Evolutionary conservation across 2,113 vertebrate genomes (phyloP), one percentile per base, ranked within the genome.

Genomic region (Oxygymnocypris stewartii): DNA sequence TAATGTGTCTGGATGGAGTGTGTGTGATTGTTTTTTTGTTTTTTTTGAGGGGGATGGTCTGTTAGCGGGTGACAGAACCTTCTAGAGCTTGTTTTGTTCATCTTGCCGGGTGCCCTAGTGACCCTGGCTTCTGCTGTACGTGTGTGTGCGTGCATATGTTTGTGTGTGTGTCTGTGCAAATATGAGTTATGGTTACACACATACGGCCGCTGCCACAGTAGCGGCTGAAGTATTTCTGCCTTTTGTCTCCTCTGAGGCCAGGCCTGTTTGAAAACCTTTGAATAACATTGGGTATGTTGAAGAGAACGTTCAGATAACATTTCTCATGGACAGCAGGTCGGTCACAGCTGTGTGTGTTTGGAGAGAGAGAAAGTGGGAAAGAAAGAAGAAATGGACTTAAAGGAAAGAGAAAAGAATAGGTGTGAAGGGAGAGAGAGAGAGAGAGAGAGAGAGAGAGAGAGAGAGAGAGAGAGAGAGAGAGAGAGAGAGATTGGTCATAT

Each of bases 191-290:
- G 86, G 79, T 87, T 87, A 87, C 83, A 85, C 82, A 80, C 78
- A 85, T 80, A 71, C 80, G 63, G 78, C 74, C 5, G 88, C 88
- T 89, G 79, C 88, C 88, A 83, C 88, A 89, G 88, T 85, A 89
- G 88, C 88, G 84, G 88, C 86, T 73, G 44, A 89, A 89, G 44
- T 89, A 89, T 89, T 87, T 87, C 88, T 85, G 71, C 86, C 88
- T 87, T 89, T 89, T 89, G 88, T 89, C 82, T 86, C 44, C 74
- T 42, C 42, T 28, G 86, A 76, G 75, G 86, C 86, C 49, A 75
- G 57, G 79, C 79, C 63, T 82, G 86, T 85, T 89, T 85, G 84
- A 76, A 78, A 87, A 87, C 51, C 83, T 87, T 65, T 87, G 83
- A 87, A 73, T 82, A 87, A 85, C 73, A 71, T 86, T 82, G 78